These are phyloP conservation scores for Cyanistes caeruleus DNA, from an alignment of 2,113 vertebrate species.

Conservation along the genomic window DNA sequence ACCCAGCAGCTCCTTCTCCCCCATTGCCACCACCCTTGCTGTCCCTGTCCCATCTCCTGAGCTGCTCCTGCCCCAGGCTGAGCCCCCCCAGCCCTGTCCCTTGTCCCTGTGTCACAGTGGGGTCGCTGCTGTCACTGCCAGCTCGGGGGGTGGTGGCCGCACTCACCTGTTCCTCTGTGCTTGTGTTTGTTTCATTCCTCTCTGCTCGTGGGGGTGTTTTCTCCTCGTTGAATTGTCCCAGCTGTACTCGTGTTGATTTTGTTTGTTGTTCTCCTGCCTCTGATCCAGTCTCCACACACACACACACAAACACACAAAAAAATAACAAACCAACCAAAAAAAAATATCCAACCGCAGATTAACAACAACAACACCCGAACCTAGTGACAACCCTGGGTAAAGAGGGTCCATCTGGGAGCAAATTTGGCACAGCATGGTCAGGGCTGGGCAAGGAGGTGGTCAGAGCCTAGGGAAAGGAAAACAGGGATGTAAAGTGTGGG, in stretches of 20 bases:
- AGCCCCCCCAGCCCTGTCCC: background rate
- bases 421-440: background rate
- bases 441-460: background rate
- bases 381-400: background rate
- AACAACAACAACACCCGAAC: background rate
- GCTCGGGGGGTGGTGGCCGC: too few species aligned
- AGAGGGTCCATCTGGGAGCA: background rate
- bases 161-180: background rate
- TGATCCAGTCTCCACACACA: background rate
- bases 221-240: background rate
- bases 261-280: background rate
- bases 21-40: background rate
- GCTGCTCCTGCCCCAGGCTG: background rate
- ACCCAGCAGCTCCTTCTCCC: background rate
- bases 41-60: background rate
- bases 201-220: background rate
- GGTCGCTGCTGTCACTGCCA: background rate
- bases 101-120: background rate
- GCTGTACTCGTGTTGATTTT: background rate
- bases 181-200: background rate
- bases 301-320: too few species aligned
- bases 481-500: fast-evolving
- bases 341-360: background rate
- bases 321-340: too few species aligned
- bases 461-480: background rate